Base-by-base conservation (phyloP, 2,888 invertebrate genomes). In the Urechis unicinctus region DNA sequence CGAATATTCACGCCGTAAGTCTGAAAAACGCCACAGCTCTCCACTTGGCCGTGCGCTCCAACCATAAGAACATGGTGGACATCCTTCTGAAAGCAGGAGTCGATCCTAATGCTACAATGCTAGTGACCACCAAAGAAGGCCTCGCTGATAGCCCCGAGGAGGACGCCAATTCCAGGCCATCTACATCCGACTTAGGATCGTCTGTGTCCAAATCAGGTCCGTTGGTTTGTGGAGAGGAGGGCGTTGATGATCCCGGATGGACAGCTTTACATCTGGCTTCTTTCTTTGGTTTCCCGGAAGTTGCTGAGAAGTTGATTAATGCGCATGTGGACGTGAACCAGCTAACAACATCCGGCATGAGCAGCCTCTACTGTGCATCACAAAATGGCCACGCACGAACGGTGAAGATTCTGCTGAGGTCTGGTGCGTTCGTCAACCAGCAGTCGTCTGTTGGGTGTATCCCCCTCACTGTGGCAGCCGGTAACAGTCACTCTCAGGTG, bases 371-470 rank as follows among this genome's bases (percentile, higher is more conserved):
- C 42, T 31, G 58, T 9, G 54, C 54, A 6, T 28, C 57, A 2
- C 59, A 61, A 45, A 61, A 59, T 43, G 61, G 61, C 1, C 59
- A 61, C 51, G 29, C 21, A 17, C 25, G 29, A 9, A 50, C 52
- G 6, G 59, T 52, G 1, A 31, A 52, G 45, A 28, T 36, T 36
- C 52, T 61, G 42, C 52, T 61, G 1, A 13, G 26, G 21, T 41
- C 49, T 22, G 59, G 61, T 3, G 59, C 61, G 13, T 45, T 50
- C 5, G 55, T 52, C 17, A 55, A 61, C 45, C 55, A 45, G 29
- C 52, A 54, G 42, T 50, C 53, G 13, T 21, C n/a, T 0, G 28
- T 36, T 2, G 61, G 61, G 3, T 48, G 50, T 30, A 53, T 54
- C 25, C 55, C 61, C 3, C 47, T 61, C 13, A 61, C 55, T 1